phyloP scores from a whole-genome alignment of 2,113 vertebrate species.

The Lathamus discolor region DNA sequence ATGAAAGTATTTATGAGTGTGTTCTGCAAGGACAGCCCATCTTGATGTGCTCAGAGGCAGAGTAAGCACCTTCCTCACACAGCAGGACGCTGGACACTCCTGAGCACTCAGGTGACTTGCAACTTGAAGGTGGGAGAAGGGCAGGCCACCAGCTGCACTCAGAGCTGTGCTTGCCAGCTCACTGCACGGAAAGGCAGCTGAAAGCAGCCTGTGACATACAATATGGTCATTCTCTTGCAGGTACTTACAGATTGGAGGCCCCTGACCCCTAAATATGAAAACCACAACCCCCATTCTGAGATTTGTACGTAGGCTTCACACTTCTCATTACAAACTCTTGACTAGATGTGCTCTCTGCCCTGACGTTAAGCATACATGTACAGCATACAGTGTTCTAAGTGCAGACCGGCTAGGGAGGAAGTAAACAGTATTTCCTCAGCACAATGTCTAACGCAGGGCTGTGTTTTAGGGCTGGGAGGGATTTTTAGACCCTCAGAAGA shows the following conservation, averaged over 20 bases:
- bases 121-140: neutral
- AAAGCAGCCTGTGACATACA: neutral
- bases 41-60: neutral
- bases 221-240: neutral
- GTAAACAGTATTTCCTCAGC: neutral
- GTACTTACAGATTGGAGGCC: neutral
- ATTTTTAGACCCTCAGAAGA: neutral
- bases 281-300: neutral
- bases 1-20: neutral
- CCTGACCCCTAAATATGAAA: neutral
- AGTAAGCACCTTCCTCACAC: neutral
- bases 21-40: neutral
- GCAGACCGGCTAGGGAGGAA: neutral
- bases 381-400: fast-evolving
- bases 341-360: neutral
- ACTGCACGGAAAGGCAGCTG: neutral
- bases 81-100: neutral
- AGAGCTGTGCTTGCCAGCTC: neutral
- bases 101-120: neutral
- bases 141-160: neutral
- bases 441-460: neutral
- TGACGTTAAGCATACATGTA: neutral
- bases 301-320: neutral
- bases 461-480: neutral
- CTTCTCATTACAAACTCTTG: neutral